phyloP scores from a whole-genome alignment of 2,888 invertebrate genomes.

The Himalopsyche kuldschensis region DNA sequence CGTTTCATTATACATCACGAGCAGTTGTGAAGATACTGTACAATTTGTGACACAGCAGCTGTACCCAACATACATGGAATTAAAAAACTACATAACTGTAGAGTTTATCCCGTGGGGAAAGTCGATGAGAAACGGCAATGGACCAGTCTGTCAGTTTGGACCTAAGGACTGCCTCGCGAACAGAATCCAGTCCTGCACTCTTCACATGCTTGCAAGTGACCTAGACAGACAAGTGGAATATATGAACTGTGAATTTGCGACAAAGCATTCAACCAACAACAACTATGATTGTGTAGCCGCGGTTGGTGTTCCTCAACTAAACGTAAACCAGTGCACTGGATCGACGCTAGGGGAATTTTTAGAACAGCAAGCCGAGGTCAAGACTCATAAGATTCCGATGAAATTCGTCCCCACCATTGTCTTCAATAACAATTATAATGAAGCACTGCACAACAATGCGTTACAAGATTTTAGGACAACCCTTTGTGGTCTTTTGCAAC shows the following conservation, averaged over 20 bases:
- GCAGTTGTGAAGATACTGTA: constrained; percentile 50
- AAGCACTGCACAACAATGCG: constrained; percentile 39
- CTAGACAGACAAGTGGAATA: constrained; percentile 43
- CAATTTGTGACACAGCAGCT: constrained; percentile 47
- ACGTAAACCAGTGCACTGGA: constrained; percentile 17
- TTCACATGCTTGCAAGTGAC: constrained; percentile 42
- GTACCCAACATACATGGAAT: constrained; percentile 45
- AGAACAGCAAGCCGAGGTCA: constrained; percentile 46
- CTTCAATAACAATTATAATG: constrained; percentile 46
- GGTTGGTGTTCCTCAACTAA: constrained; percentile 45
- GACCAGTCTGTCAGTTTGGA: constrained; percentile 46
- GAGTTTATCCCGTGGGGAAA: constrained; percentile 56
- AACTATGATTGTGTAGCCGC: constrained; percentile 47
- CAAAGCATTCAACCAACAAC: constrained; percentile 43
- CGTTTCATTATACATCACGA: constrained; percentile 43
- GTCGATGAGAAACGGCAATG: constrained; percentile 44
- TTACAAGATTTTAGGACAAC: constrained; percentile 24
- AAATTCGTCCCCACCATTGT: constrained; percentile 49
- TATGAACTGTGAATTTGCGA: constrained; percentile 51
- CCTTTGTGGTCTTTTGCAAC: constrained; percentile 15
- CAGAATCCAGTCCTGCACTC: constrained; percentile 51
- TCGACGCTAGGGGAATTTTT: constrained; percentile 44
- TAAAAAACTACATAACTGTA: constrained; percentile 49
- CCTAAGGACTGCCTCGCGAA: constrained; percentile 53
- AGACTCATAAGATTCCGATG: constrained; percentile 44